A percentile compares a stretch with the other conserved stretches of the same genome.
Conservation (phyloP, 2,888 invertebrate genomes). For the Adelognathus sp. region DNA sequence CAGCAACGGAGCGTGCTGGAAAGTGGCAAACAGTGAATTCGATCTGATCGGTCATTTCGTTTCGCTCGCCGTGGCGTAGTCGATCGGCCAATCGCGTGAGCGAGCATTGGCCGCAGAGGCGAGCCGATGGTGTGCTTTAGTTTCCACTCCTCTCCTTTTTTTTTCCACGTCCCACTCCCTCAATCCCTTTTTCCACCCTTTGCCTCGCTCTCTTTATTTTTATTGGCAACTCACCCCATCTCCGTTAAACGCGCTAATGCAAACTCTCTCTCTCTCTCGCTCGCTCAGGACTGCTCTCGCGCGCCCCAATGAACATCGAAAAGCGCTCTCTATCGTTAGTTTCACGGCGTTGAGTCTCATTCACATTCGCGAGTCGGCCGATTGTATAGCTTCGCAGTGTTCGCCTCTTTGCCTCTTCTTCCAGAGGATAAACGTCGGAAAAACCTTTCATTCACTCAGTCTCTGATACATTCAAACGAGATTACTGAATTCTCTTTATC, state of each 20-base stretch:
- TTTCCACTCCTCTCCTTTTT: slow-evolving; percentile 4
- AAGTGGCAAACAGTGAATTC: slow-evolving; percentile 50
- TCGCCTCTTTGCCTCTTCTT: not conserved
- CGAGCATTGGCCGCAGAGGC: slow-evolving; percentile 48
- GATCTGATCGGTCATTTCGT: slow-evolving; percentile 42
- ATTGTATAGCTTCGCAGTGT: not conserved
- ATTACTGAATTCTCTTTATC: not conserved
- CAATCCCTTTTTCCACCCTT: slow-evolving; percentile 37
- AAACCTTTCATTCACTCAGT: not conserved
- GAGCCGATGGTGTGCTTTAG: slow-evolving; percentile 38
- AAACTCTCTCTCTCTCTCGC: slow-evolving; percentile 26
- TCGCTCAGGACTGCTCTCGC: slow-evolving; percentile 38
- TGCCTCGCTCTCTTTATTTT: slow-evolving; percentile 42
- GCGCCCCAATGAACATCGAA: slow-evolving; percentile 57
- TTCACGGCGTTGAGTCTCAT: slow-evolving; percentile 47
- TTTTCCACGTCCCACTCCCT: slow-evolving; percentile 18
- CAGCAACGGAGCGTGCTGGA: slow-evolving; percentile 20
- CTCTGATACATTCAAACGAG: not conserved
- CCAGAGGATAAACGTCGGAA: not conserved
- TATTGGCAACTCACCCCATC: slow-evolving; percentile 37
- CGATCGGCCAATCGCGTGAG: slow-evolving; percentile 59
- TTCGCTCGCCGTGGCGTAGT: slow-evolving; percentile 33
- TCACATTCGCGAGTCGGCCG: slow-evolving; percentile 53
- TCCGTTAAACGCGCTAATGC: slow-evolving; percentile 54
- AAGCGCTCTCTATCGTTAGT: slow-evolving; percentile 58